Conservation (phyloP, 2,113 vertebrate species). For the Amblyornis subalaris region DNA sequence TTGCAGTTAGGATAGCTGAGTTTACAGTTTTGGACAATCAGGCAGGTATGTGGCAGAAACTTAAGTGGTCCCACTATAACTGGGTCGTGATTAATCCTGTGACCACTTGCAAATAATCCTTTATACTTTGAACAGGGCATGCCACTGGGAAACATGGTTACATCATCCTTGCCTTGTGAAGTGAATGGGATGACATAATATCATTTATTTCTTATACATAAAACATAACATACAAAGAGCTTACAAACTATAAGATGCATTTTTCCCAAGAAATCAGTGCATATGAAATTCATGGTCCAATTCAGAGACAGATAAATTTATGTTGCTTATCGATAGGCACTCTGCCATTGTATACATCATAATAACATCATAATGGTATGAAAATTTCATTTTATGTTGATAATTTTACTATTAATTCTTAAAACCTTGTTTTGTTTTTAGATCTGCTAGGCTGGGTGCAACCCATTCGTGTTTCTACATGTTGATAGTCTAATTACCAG, state of each 20-base stretch:
- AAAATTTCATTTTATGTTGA: slow-evolving; percentile 6
- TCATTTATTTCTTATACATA: not conserved
- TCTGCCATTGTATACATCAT: not conserved
- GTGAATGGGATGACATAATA: not conserved
- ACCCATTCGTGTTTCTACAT: not conserved
- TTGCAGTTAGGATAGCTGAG: not conserved
- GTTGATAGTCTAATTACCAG: slow-evolving; percentile 11
- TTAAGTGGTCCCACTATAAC: not conserved
- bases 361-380: not conserved
- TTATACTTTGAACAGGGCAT: not conserved
- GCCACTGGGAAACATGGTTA: not conserved
- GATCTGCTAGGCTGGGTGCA: not conserved
- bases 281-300: not conserved
- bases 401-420: not conserved
- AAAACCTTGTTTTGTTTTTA: not conserved
- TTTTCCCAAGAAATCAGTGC: not conserved
- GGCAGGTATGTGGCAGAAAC: not conserved
- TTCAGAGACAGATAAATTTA: slow-evolving; percentile 10
- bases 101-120: not conserved
- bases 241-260: not conserved
- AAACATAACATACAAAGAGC: not conserved
- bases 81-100: not conserved
- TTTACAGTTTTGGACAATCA: not conserved
- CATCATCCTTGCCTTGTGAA: not conserved
- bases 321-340: not conserved